phyloP scores from a whole-genome alignment of 2,113 vertebrate species.

The Corvus moneduloides region DNA sequence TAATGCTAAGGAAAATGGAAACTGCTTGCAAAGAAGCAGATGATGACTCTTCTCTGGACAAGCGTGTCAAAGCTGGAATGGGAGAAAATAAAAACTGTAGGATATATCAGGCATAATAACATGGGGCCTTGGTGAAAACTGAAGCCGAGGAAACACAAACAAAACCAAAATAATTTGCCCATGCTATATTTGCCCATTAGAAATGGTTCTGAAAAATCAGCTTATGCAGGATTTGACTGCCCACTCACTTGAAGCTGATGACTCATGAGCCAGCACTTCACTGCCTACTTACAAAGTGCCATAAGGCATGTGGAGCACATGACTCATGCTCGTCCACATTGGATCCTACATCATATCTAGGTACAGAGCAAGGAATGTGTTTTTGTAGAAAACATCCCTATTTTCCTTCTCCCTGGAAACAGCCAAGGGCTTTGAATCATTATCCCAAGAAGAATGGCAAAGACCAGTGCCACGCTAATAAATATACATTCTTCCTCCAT shows the following conservation, averaged over 20 bases:
- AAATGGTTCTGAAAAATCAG: constrained; percentile 13
- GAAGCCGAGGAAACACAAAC: not conserved
- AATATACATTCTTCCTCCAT: not conserved
- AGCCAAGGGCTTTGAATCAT: not conserved
- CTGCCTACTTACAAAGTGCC: not conserved
- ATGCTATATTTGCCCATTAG: not conserved
- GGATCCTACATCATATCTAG: not conserved
- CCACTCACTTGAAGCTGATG: constrained; percentile 33
- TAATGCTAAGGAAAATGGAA: not conserved
- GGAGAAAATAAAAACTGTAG: not conserved
- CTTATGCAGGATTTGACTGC: constrained; percentile 14
- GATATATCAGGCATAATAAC: not conserved
- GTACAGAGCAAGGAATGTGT: not conserved
- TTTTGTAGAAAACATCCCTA: not conserved
- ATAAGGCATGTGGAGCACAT: not conserved
- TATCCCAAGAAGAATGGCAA: not conserved
- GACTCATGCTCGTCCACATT: not conserved
- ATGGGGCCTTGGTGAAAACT: not conserved
- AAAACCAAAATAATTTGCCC: constrained; percentile 1
- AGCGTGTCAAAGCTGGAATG: not conserved
- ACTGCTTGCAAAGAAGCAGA: not conserved
- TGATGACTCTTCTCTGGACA: not conserved
- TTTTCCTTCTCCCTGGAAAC: not conserved
- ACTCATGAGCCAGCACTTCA: constrained; percentile 1
- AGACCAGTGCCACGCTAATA: not conserved